Conservation (phyloP, 2,888 invertebrate species). For the Hirtodrosophila duncani region DNA sequence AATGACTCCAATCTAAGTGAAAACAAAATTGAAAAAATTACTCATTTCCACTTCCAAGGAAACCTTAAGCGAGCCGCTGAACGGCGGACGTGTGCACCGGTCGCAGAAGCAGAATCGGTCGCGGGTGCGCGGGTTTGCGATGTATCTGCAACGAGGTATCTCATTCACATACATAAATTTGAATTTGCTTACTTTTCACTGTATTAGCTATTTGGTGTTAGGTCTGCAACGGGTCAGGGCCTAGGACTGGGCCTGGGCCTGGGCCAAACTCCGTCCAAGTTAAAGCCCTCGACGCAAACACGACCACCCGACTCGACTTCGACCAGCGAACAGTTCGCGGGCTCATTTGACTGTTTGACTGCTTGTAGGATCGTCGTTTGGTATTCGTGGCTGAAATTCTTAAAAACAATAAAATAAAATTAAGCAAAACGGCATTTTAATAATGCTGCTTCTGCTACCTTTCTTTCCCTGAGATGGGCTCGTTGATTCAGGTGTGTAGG, state of each 20-base stretch:
- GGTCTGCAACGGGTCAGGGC: too few species aligned
- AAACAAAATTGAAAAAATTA: constrained; percentile 63
- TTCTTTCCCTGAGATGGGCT: constrained; percentile 18
- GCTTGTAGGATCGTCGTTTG: constrained; percentile 43
- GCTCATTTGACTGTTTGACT: constrained; percentile 51
- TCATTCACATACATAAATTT: constrained; percentile 74
- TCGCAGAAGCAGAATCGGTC: constrained; percentile 5
- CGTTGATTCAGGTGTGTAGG: constrained; percentile 33
- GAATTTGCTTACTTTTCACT: constrained; percentile 52
- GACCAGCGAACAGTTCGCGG: constrained; percentile 31
- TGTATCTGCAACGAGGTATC: constrained; percentile 66
- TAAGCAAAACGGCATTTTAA: constrained; percentile 75
- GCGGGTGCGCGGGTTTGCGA: constrained; percentile 12
- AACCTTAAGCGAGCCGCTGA: constrained; percentile 55
- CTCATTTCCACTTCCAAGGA: constrained; percentile 74
- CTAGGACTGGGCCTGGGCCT: too few species aligned
- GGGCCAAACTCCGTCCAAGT: constrained; percentile 21
- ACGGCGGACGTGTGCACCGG: constrained; percentile 43
- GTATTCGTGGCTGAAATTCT: constrained; percentile 66
- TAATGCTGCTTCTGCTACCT: constrained; percentile 46
- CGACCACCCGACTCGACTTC: constrained; percentile 57
- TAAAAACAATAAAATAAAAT: constrained; percentile 73
- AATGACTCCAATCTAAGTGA: constrained; percentile 63
- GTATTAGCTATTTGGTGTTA: constrained; percentile 41
- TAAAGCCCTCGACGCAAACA: constrained; percentile 41